Evolutionary conservation across 2,888 invertebrate genomes (phyloP).

Genomic region (Nymphalis urticae): DNA sequence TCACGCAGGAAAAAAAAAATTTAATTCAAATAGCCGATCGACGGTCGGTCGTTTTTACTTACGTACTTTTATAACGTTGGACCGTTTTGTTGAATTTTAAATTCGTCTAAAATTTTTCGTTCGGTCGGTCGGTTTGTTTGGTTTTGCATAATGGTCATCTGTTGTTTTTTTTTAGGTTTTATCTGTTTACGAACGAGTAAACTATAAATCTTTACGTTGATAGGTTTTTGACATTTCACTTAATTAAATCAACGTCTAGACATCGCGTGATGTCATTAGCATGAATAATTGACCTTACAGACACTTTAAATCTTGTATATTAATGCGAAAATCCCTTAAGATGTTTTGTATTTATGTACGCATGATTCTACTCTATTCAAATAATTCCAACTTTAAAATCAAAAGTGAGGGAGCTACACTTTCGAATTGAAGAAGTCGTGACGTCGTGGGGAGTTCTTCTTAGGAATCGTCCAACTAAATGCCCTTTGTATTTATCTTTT

Average conservation of each 20-base stretch:
- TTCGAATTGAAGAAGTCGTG: slow-evolving; percentile 33
- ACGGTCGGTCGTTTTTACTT: slow-evolving; percentile 17
- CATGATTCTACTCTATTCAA: slow-evolving; percentile 8
- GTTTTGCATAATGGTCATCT: slow-evolving; percentile 6
- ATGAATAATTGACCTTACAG: neutral
- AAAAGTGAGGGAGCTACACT: slow-evolving; percentile 35
- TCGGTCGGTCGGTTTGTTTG: slow-evolving; percentile 21
- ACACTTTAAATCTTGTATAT: neutral
- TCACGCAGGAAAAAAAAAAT: slow-evolving; percentile 26
- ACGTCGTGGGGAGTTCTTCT: slow-evolving; percentile 40
- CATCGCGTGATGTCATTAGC: neutral
- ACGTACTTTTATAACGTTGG: slow-evolving; percentile 16
- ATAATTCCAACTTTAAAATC: slow-evolving; percentile 20
- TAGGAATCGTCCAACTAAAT: slow-evolving; percentile 46
- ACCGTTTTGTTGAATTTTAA: slow-evolving; percentile 30
- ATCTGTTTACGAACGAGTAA: neutral
- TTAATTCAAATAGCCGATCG: slow-evolving; percentile 26
- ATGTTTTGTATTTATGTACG: neutral
- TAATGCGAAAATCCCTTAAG: neutral
- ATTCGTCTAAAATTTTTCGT: slow-evolving; percentile 20
- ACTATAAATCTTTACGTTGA: no score
- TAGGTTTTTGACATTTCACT: neutral
- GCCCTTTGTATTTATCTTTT: slow-evolving; percentile 58
- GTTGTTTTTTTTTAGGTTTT: neutral
- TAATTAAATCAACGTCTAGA: slow-evolving; percentile 12